Evolutionary conservation across 2,797 vertebrate species (phyloP), one percentile per base, ranked within the genome.

Genomic region (Pantherophis alleghaniensis): DNA sequence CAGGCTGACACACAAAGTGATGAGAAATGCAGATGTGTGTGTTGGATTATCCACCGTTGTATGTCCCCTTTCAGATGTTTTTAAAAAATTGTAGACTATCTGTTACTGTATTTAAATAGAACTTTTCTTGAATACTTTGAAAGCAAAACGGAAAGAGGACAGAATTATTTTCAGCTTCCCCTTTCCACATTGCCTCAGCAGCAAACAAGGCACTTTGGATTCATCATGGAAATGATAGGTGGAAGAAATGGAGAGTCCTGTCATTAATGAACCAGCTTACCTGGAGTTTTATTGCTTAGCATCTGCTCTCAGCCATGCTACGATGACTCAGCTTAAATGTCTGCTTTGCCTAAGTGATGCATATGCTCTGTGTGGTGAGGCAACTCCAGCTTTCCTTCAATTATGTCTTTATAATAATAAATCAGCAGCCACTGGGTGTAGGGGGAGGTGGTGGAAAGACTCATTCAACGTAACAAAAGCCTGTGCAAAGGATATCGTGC

Each of bases 271-370:
- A 96, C 94, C 95, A 95, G 95, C 96, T 97, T 91, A 96, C 94
- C 95, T 96, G 96, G 96, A 92, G 96, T 95, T 95, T 94, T 95
- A 95, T 95, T 96, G 95, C 96, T 96, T 95, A 95, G 96, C 96
- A 95, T 97, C 56, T 57, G 51, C 56, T 88, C 20, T 88, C 56
- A 59, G 87, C 57, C 87, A 97, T 97, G 96, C 95, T 96, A 94
- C 95, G 95, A 92, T 96, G 96, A 97, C 96, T 96, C 96, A 96
- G 95, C 95, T 92, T 94, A 97, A 96, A 97, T 96, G 96, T 95
- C 96, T 96, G 95, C 96, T 96, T 97, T 97, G 96, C 96, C 95
- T 96, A 94, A 97, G 93, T 97, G 95, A 96, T 96, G 93, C 94
- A 11, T 93, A 95, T 96, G 96, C 94, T 96, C 95, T 95, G 96